Conservation (phyloP, 2,797 vertebrate species). For the Enteromius radiatus region DNA sequence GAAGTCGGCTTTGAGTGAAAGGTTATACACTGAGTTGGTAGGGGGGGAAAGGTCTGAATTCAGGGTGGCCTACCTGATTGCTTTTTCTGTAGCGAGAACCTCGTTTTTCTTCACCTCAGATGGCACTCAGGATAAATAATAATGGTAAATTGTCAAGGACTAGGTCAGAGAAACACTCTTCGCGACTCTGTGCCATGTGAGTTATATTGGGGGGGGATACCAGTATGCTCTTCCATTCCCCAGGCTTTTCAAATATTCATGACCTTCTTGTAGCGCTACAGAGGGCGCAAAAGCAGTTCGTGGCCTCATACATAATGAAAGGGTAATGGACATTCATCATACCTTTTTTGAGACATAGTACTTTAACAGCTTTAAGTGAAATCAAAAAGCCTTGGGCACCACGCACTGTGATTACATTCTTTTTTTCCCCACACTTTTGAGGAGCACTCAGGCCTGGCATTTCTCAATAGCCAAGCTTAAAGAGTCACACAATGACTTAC, state of each 20-base stretch:
- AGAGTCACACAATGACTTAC: constrained; percentile 10
- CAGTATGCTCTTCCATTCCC: constrained; percentile 45
- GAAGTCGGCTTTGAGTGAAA: not conserved
- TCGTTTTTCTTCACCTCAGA: constrained; percentile 9
- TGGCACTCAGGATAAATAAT: constrained; percentile 27
- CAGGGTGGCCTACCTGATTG: not conserved
- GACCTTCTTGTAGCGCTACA: constrained; percentile 55
- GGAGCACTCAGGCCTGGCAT: constrained; percentile 18
- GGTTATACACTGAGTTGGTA: not conserved
- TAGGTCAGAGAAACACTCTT: constrained; percentile 39
- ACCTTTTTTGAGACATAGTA: constrained; percentile 40
- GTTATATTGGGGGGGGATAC: constrained; percentile 22
- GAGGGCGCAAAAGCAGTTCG: constrained; percentile 53
- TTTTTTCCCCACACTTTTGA: too few relatives aligned
- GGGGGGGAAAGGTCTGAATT: not conserved
- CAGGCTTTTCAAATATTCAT: constrained; percentile 60
- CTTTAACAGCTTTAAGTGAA: constrained; percentile 46
- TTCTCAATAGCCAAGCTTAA: constrained; percentile 21
- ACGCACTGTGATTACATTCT: constrained; percentile 39
- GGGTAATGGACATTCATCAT: constrained; percentile 58
- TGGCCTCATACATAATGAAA: constrained; percentile 59
- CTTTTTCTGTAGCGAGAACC: constrained; percentile 2
- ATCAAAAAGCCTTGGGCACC: constrained; percentile 37
- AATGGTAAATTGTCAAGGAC: constrained; percentile 51
- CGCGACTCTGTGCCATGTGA: not conserved